These are phyloP conservation scores for Callopanchax toddi DNA, from an alignment of 2,113 vertebrate species.

Conservation along the genomic window DNA sequence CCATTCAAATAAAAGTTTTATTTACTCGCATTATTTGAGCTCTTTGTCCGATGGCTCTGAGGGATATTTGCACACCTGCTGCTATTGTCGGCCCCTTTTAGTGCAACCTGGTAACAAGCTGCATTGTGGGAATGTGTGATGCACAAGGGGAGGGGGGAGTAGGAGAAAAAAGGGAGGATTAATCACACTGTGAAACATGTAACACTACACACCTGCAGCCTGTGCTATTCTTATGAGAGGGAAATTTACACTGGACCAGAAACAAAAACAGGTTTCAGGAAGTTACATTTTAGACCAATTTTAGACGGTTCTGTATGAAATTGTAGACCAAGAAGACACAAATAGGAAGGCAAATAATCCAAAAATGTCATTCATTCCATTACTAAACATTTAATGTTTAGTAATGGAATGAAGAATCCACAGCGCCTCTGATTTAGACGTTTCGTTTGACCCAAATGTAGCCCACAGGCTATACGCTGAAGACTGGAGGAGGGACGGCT, in stretches of 20 bases:
- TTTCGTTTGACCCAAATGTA: too few relatives aligned
- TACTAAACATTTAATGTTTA: too few relatives aligned
- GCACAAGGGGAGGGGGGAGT: conserved; percentile 16
- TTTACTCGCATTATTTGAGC: conserved; percentile 73
- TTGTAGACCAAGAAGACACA: too few relatives aligned
- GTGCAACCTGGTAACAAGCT: conserved; percentile 71
- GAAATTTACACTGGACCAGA: conserved; percentile 40
- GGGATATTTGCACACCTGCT: conserved; percentile 84
- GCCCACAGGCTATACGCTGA: too few relatives aligned
- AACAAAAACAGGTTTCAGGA: too few relatives aligned
- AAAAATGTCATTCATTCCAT: too few relatives aligned
- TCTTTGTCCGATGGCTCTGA: conserved; percentile 68
- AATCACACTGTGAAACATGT: conserved; percentile 54
- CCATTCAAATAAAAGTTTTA: conserved; percentile 76
- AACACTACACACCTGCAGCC: conserved; percentile 62
- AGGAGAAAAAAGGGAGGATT: conserved; percentile 54
- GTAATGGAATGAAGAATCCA: too few relatives aligned
- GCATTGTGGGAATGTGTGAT: conserved; percentile 76
- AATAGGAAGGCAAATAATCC: too few relatives aligned
- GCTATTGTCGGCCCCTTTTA: conserved; percentile 75
- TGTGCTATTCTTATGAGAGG: conserved; percentile 48
- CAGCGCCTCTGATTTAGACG: too few relatives aligned
- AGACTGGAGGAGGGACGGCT: too few relatives aligned
- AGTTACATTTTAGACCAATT: too few relatives aligned
- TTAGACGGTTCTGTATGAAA: too few relatives aligned